Evolutionary conservation across 2,888 invertebrate genomes (phyloP), one percentile per base, ranked within the genome.

Genomic region (Labia minor): DNA sequence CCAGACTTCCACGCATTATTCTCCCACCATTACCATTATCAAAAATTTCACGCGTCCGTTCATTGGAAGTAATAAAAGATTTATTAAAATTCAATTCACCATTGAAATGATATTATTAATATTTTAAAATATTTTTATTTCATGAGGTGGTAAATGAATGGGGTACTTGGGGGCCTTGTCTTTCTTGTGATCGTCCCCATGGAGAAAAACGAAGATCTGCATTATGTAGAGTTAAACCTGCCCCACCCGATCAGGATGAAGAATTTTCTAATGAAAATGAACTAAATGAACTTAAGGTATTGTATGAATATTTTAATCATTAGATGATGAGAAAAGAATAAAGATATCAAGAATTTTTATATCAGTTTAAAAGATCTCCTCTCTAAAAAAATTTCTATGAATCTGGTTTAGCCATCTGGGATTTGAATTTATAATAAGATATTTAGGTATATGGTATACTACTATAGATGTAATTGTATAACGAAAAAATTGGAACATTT

Each of bases 141-240:
- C 37, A 67, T 3, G 37, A 64, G 19, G 65, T 49, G 19, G 21
- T 65, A 37, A 67, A 37, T 1, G 77, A 80, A 71, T 84, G 83
- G 83, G 78, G 77, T 66, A 72, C 77, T 1, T 84, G 83, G 82
- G 74, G 82, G 1, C 73, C 76, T n/a, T 85, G 85, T 72, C 78
- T 81, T 71, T 75, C 78, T 19, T 81, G 82, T 70, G 65, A 65
- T 3, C 16, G 66, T 18, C 37, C 68, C 16, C 76, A 62, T 81
- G 82, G 37, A 70, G 77, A 61, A 74, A 75, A 73, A 72, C 77
- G 77, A 62, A 78, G 80, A 70, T 74, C 73, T 66, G 84, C 82
- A 14, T 77, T 75, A 62, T 85, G 85, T 72, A 77, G 81, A 70
- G 72, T 84, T 49, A 81, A 80, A 72, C 74, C 70, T 33, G 62